These are phyloP conservation scores for Xenopus borealis DNA, from an alignment of 2,113 vertebrate genomes.

Conservation along the genomic window DNA sequence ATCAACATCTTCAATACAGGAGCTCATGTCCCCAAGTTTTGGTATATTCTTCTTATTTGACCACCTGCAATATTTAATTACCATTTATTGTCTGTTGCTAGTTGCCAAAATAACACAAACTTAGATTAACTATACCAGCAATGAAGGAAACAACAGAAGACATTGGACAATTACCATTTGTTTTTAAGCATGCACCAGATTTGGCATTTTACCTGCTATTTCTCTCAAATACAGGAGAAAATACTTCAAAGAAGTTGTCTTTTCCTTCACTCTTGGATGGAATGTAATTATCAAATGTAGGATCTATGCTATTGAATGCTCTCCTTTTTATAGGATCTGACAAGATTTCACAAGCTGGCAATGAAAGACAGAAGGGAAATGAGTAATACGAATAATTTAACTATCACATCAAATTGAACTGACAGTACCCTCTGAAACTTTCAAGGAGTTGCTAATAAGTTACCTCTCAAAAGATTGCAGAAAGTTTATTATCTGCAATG, in stretches of 20 bases:
- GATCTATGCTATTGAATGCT: constrained; percentile 97
- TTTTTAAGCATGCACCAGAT: too few relatives aligned
- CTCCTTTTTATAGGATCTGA: constrained; percentile 90
- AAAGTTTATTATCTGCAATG: too few relatives aligned
- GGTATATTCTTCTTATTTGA: constrained; percentile 88
- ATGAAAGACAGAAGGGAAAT: constrained; percentile 32
- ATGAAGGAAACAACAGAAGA: too few relatives aligned
- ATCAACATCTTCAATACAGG: constrained; percentile 95
- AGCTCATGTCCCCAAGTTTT: constrained; percentile 78
- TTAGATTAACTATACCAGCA: too few relatives aligned
- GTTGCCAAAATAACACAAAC: too few relatives aligned
- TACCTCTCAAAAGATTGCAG: too few relatives aligned
- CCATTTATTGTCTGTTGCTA: too few relatives aligned
- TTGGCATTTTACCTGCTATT: constrained; percentile 78
- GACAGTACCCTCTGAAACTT: too few relatives aligned
- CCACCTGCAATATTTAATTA: constrained; percentile 69
- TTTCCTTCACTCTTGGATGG: constrained; percentile 93
- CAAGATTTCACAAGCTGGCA: constrained; percentile 87
- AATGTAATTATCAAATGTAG: constrained; percentile 90
- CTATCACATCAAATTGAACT: too few relatives aligned
- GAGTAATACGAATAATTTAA: not conserved
- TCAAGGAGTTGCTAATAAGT: too few relatives aligned
- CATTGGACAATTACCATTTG: too few relatives aligned
- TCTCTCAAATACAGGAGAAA: constrained; percentile 85
- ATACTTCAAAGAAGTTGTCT: constrained; percentile 90